These are phyloP conservation scores for Xestobium rufovillosum DNA, from an alignment of 2,888 invertebrate species.

Conservation along the genomic window DNA sequence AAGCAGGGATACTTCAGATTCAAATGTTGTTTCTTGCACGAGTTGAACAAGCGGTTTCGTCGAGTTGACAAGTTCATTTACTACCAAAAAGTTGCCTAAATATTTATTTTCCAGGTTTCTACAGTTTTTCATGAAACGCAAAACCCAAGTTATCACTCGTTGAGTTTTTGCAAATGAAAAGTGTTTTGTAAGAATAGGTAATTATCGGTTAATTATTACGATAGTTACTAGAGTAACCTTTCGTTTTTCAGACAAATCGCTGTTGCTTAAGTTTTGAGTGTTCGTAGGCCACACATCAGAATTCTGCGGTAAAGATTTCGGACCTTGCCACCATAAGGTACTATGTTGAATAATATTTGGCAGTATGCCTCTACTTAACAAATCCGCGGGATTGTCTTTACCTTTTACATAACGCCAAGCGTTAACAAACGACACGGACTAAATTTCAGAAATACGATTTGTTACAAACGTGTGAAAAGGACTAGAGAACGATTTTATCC, in stretches of 20 bases:
- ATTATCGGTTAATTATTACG: too few species aligned
- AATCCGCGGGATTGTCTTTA: background rate
- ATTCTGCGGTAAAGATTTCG: background rate
- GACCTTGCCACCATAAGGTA: slow-evolving; percentile 1
- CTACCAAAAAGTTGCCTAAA: background rate
- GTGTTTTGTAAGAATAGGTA: too few species aligned
- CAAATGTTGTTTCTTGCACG: too few species aligned
- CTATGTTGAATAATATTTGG: background rate
- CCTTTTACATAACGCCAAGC: background rate
- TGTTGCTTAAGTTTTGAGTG: too few species aligned
- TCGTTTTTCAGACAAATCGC: too few species aligned
- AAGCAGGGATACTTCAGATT: background rate
- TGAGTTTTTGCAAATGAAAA: too few species aligned
- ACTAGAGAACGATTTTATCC: background rate
- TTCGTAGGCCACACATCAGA: background rate
- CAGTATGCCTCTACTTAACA: background rate
- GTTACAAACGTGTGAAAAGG: background rate
- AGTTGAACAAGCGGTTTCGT: background rate
- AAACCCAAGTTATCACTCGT: slow-evolving; percentile 8
- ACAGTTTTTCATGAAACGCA: slow-evolving; percentile 4
- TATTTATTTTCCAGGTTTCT: slow-evolving; percentile 5
- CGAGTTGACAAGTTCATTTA: background rate
- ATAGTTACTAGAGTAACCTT: too few species aligned
- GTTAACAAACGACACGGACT: background rate
- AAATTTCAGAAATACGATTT: background rate